phyloP scores from a whole-genome alignment of 2,797 vertebrate species.

The Sebastes kiyomatsui region DNA sequence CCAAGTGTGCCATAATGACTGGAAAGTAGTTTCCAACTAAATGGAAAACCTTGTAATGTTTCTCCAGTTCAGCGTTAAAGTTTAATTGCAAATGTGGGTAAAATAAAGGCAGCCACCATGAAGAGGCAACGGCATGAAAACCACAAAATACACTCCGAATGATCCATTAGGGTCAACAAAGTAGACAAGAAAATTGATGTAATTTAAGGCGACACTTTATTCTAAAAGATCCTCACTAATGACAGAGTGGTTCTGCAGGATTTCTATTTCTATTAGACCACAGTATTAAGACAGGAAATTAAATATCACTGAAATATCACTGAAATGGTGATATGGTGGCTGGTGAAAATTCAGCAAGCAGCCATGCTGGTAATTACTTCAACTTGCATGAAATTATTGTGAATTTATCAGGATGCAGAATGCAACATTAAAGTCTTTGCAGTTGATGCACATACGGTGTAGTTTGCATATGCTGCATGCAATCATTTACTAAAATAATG shows the following conservation, averaged over 20 bases:
- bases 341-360: not conserved
- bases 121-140: conserved; percentile 22
- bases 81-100: conserved; percentile 56
- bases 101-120: conserved; percentile 48
- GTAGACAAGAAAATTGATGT: conserved; percentile 33
- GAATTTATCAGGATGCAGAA: not conserved
- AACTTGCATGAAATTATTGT: not conserved
- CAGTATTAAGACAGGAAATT: not conserved
- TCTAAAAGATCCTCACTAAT: conserved; percentile 13
- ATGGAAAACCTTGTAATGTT: conserved; percentile 39
- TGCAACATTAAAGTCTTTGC: not conserved
- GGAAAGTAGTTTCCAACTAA: conserved; percentile 34
- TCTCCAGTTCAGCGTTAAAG: conserved; percentile 37
- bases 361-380: conserved; percentile 6
- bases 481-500: not conserved
- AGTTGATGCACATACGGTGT: not conserved
- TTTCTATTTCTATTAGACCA: not conserved
- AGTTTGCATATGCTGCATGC: not conserved
- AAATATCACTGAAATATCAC: conserved; percentile 14
- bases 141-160: conserved; percentile 11
- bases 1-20: conserved; percentile 33
- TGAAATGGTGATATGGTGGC: not conserved
- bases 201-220: conserved; percentile 25
- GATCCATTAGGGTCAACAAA: conserved; percentile 28
- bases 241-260: not conserved